A percentile compares a stretch with the other conserved stretches of the same genome.
These are phyloP conservation scores for Bathynomus jamesi DNA, from an alignment of 1,140 invertebrate species.

Conservation along the genomic window DNA sequence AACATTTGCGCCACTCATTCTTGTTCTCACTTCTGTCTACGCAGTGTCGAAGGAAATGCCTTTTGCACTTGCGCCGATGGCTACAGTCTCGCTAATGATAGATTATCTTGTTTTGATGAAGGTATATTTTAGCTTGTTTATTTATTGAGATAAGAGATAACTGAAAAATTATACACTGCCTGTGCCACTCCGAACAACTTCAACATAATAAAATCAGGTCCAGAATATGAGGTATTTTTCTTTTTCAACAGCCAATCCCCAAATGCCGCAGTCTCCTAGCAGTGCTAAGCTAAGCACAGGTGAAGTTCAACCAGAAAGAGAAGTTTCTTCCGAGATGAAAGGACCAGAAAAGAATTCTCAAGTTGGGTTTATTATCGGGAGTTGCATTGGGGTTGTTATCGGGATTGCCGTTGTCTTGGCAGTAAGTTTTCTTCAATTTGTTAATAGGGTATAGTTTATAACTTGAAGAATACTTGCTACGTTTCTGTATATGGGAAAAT, in stretches of 20 bases:
- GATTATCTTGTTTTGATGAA: constrained; percentile 10
- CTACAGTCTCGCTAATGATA: background rate
- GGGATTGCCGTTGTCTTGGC: background rate
- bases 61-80: constrained; percentile 21
- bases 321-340: background rate
- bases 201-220: too few species aligned
- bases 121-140: background rate
- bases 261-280: background rate
- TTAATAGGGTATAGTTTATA: background rate
- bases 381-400: background rate
- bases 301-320: background rate
- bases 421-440: background rate
- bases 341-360: background rate
- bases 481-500: background rate
- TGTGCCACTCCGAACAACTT: too few species aligned
- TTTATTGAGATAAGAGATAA: background rate
- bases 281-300: background rate
- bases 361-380: background rate
- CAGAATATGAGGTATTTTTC: too few species aligned
- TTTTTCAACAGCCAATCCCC: too few species aligned
- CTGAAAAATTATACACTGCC: too few species aligned
- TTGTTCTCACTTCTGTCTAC: constrained; percentile 52
- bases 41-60: constrained; percentile 39
- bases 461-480: background rate
- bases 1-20: constrained; percentile 42